These are phyloP conservation scores for Spodoptera litura DNA, from an alignment of 1,140 invertebrate genomes.

Conservation along the genomic window DNA sequence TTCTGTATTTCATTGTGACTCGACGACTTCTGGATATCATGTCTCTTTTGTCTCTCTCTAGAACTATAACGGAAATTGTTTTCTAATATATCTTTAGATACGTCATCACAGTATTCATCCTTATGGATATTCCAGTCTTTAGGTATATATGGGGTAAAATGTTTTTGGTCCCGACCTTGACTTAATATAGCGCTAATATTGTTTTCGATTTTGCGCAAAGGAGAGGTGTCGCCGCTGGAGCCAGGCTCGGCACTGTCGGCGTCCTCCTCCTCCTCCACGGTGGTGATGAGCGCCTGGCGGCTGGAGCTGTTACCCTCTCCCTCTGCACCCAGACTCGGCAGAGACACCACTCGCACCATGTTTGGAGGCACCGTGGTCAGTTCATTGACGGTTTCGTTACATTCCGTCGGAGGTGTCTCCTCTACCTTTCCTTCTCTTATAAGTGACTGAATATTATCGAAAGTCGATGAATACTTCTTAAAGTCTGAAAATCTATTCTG, in stretches of 20 bases:
- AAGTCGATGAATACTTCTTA: slow-evolving; percentile 91
- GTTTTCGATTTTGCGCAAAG: slow-evolving; percentile 89
- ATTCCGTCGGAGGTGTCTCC: slow-evolving; percentile 77
- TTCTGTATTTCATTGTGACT: slow-evolving; percentile 87
- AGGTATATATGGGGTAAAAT: slow-evolving; percentile 83
- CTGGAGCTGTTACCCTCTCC: slow-evolving; percentile 77
- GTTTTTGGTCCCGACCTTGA: slow-evolving; percentile 86
- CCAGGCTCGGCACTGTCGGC: slow-evolving; percentile 84
- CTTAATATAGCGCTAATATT: slow-evolving; percentile 88
- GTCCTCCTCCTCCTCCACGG: slow-evolving; percentile 89
- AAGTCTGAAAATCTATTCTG: slow-evolving; percentile 87
- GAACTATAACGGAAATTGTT: slow-evolving; percentile 84
- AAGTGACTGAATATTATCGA: slow-evolving; percentile 92
- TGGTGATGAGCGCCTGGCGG: slow-evolving; percentile 83
- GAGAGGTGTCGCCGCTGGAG: slow-evolving; percentile 86
- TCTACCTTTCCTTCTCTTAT: slow-evolving; percentile 89
- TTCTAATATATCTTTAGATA: slow-evolving; percentile 84
- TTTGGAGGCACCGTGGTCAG: slow-evolving; percentile 86
- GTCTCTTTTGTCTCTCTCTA: slow-evolving; percentile 84
- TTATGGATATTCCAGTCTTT: slow-evolving; percentile 87
- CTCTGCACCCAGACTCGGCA: slow-evolving; percentile 88
- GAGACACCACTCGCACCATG: slow-evolving; percentile 89
- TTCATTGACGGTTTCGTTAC: slow-evolving; percentile 85
- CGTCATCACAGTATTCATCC: slow-evolving; percentile 86
- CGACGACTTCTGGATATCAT: slow-evolving; percentile 87